A percentile compares a stretch with the other conserved stretches of the same genome.
Conservation (phyloP, 2,888 invertebrate genomes). For the Entomobrya multifasciata region DNA sequence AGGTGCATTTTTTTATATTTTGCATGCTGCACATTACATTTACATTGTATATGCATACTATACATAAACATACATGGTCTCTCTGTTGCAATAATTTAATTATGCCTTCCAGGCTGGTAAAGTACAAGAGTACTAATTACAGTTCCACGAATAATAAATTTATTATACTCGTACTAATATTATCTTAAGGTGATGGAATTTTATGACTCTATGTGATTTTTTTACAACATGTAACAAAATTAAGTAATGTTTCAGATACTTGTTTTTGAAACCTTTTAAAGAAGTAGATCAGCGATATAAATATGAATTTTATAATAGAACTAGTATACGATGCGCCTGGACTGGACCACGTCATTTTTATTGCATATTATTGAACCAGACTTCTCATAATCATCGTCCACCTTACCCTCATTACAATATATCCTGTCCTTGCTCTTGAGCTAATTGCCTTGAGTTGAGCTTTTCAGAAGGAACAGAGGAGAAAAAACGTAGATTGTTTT, state of each 20-base stretch:
- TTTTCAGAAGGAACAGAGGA: constrained; percentile 22
- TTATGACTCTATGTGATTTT: constrained; percentile 17
- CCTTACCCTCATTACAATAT: neutral
- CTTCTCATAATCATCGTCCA: neutral
- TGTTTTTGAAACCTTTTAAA: neutral
- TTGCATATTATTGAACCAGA: neutral
- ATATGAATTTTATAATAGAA: no score
- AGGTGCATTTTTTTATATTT: no score
- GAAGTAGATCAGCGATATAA: neutral
- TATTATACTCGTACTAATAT: neutral
- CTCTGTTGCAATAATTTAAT: neutral
- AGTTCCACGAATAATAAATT: constrained; percentile 14
- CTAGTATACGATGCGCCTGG: no score
- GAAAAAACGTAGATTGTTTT: no score
- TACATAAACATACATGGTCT: neutral
- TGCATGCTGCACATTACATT: no score
- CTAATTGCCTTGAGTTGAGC: constrained; percentile 65
- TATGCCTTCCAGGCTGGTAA: constrained; percentile 18
- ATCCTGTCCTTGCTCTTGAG: constrained; percentile 63
- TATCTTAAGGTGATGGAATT: constrained; percentile 13
- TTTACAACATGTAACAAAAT: neutral
- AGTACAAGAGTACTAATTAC: constrained; percentile 9
- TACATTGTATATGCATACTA: no score
- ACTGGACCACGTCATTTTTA: neutral
- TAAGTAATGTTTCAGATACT: constrained; percentile 13